These are phyloP conservation scores for Paratrypauchen microcephalus DNA, from an alignment of 2,797 vertebrate species.

Conservation along the genomic window DNA sequence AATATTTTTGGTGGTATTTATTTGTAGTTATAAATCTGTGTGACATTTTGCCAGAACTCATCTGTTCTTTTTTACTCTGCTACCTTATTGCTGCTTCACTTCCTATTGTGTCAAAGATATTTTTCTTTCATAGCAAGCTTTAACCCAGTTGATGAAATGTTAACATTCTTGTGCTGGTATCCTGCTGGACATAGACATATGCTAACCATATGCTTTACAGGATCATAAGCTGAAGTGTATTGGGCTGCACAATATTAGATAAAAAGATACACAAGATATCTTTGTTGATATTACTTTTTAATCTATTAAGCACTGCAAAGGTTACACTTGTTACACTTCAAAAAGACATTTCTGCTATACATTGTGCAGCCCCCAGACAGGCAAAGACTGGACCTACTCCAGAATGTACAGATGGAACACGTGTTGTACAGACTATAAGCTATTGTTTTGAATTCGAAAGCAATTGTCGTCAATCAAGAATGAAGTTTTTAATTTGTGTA, in stretches of 20 bases:
- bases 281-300: slow-evolving; percentile 27
- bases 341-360: slow-evolving; percentile 1
- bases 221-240: slow-evolving; percentile 64
- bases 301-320: slow-evolving; percentile 1
- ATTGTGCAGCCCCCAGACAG: slow-evolving; percentile 7
- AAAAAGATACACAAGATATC: background rate
- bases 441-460: slow-evolving; percentile 70
- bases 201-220: slow-evolving; percentile 63
- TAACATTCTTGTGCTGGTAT: slow-evolving; percentile 54
- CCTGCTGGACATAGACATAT: slow-evolving; percentile 65
- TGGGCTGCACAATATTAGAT: slow-evolving; percentile 8
- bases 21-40: slow-evolving; percentile 77
- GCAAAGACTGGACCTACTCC: slow-evolving; percentile 51
- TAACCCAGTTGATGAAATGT: slow-evolving; percentile 63
- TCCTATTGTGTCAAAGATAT: slow-evolving; percentile 50
- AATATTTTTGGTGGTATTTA: slow-evolving; percentile 85
- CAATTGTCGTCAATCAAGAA: slow-evolving; percentile 60
- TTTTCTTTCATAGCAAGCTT: slow-evolving; percentile 59
- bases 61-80: slow-evolving; percentile 27
- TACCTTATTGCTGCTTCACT: slow-evolving; percentile 34
- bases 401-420: slow-evolving; percentile 53
- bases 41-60: slow-evolving; percentile 36
- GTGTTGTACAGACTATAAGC: slow-evolving; percentile 82
- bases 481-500: slow-evolving; percentile 71
- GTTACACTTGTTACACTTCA: background rate